phyloP scores from a whole-genome alignment of 2,888 invertebrate genomes.

The Heteropelma amictum region DNA sequence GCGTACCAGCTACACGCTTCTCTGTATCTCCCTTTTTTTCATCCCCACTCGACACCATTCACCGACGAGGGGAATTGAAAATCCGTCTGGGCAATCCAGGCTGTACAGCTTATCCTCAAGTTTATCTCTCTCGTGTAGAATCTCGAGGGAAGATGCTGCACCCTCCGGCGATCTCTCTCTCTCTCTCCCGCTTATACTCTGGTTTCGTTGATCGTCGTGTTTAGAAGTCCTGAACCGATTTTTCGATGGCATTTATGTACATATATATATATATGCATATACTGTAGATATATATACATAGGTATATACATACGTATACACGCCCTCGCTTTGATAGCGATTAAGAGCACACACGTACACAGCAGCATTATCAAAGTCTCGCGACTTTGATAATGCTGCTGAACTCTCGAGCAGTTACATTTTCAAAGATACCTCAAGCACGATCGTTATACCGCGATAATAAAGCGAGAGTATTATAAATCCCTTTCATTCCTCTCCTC shows the following conservation, averaged over 20 bases:
- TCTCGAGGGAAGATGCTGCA: constrained; percentile 9
- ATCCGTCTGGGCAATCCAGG: constrained; percentile 75
- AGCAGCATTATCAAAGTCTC: neutral
- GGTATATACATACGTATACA: neutral
- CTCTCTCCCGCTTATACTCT: neutral
- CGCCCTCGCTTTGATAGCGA: neutral
- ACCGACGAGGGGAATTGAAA: constrained; percentile 77
- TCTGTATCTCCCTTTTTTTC: neutral
- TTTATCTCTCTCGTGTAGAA: neutral
- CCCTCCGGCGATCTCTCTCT: constrained; percentile 10
- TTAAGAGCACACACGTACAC: neutral
- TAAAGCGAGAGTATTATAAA: constrained; percentile 17
- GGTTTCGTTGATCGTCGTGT: neutral
- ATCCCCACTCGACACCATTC: constrained; percentile 72
- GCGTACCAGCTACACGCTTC: neutral
- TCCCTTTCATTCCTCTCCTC: neutral
- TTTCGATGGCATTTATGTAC: constrained; percentile 32
- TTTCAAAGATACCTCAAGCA: constrained; percentile 22
- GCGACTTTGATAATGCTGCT: constrained; percentile 24
- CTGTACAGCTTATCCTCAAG: constrained; percentile 69
- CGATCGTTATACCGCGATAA: constrained; percentile 40
- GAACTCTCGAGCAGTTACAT: constrained; percentile 46
- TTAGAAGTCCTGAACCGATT: constrained; percentile 17
- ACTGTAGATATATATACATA: neutral
- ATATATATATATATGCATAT: neutral